Base-by-base conservation (phyloP, 2,797 vertebrate species). In the Gobio occitaniae region DNA sequence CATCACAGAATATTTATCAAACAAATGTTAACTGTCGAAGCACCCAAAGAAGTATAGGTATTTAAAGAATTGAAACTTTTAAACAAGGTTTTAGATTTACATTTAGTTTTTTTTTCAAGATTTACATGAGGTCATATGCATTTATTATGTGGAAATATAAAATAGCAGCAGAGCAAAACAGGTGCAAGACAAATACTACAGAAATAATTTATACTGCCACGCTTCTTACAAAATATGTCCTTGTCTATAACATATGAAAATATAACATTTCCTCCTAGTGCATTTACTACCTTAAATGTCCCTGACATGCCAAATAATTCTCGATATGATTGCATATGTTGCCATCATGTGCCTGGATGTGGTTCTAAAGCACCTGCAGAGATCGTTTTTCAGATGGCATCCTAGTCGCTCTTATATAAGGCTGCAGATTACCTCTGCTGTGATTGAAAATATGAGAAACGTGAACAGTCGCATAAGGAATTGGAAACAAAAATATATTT, bases 371-470 rank as follows among this genome's bases (percentile, higher is more conserved):
- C 75, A 59, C 32, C 50, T 29, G 9, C 19, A 59, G 65, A 78
- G 75, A 78, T 78, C 72, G 17, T 36, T 88, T 75, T 74, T 78
- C 48, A 79, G 70, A 75, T 29, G 78, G 84, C 65, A 68, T 36
- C 66, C 70, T 84, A 54, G 69, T 79, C 11, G 79, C 75, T 86
- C 69, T 89, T 84, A 84, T 81, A 88, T 84, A 87, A 86, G 82
- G 78, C 85, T 82, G 59, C 71, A 88, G 90, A 88, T 91, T 87
- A 87, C 86, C 89, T 90, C 76, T 76, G 68, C 56, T 87, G 87
- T 88, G 85, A 87, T 88, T 80, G 86, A 82, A 90, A 89, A 90
- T 88, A 91, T 88, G 83, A 91, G 80, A 87, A 89, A 90, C 86
- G 82, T 84, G 83, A 89, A 82, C 78, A 61, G 80, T 75, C 63